Conservation (phyloP, 2,888 invertebrate species). For the Aphodius sticticus region DNA sequence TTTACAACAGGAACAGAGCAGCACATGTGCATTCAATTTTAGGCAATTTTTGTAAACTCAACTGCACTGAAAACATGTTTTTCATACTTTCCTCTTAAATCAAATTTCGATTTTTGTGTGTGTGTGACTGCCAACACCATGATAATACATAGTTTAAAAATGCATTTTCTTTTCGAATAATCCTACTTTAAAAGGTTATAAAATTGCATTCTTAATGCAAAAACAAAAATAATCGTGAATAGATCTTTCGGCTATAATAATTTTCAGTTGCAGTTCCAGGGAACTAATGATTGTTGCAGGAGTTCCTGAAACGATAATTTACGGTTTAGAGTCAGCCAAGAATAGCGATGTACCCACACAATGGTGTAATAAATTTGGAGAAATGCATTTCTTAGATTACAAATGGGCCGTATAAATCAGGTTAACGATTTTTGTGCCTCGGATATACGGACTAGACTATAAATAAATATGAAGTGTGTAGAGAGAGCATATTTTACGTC, state of each 20-base stretch:
- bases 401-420: neutral
- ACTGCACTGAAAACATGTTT: neutral
- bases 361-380: neutral
- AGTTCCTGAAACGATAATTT: neutral
- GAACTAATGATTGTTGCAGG: too few relatives aligned
- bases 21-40: slow-evolving; percentile 4
- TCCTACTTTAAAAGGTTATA: too few relatives aligned
- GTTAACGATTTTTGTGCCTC: neutral
- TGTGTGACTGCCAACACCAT: too few relatives aligned
- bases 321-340: neutral
- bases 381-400: slow-evolving; percentile 4
- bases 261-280: too few relatives aligned
- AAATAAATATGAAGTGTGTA: neutral
- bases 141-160: too few relatives aligned
- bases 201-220: too few relatives aligned
- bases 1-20: neutral
- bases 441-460: neutral
- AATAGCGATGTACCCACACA: neutral
- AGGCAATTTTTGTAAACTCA: neutral
- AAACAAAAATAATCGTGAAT: too few relatives aligned
- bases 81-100: neutral
- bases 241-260: too few relatives aligned
- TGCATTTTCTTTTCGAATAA: too few relatives aligned
- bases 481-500: neutral
- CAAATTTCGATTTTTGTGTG: neutral